Evolutionary conservation across 2,797 vertebrate species (phyloP).

Genomic region (Babyrousa celebensis): DNA sequence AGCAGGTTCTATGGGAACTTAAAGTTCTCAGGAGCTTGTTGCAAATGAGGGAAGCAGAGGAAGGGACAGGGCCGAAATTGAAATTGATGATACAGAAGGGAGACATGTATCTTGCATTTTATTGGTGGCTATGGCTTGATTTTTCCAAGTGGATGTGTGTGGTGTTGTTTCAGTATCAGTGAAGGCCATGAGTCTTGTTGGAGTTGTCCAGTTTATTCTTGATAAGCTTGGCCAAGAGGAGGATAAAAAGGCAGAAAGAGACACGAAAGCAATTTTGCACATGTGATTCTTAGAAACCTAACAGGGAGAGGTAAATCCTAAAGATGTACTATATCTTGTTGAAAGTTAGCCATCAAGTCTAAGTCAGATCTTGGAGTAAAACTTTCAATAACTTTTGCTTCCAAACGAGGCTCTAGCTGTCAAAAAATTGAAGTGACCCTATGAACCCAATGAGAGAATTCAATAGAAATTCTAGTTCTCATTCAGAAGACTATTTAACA

Average conservation of each 20-base stretch:
- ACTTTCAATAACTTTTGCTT: conserved; percentile 42
- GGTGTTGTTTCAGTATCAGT: not conserved
- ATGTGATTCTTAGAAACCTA: not conserved
- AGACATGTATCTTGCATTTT: not conserved
- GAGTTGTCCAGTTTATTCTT: not conserved
- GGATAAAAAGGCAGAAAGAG: not conserved
- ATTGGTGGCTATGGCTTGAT: not conserved
- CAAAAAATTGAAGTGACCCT: conserved; percentile 44
- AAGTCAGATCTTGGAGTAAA: conserved; percentile 31
- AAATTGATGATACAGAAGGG: not conserved
- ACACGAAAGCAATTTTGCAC: not conserved
- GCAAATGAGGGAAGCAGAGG: not conserved
- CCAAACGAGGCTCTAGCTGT: not conserved
- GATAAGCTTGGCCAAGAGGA: not conserved
- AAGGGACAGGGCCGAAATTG: not conserved
- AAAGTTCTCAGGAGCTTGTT: not conserved
- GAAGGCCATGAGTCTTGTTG: not conserved
- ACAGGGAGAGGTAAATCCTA: conserved; percentile 11
- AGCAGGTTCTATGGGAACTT: not conserved
- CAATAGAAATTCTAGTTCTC: conserved; percentile 59
- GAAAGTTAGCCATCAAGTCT: not conserved
- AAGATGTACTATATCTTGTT: not conserved
- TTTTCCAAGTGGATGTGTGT: not conserved
- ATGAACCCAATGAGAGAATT: conserved; percentile 73
- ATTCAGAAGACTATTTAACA: conserved; percentile 70